Evolutionary conservation across 2,888 invertebrate species (phyloP).

Genomic region (Arenicola marina): DNA sequence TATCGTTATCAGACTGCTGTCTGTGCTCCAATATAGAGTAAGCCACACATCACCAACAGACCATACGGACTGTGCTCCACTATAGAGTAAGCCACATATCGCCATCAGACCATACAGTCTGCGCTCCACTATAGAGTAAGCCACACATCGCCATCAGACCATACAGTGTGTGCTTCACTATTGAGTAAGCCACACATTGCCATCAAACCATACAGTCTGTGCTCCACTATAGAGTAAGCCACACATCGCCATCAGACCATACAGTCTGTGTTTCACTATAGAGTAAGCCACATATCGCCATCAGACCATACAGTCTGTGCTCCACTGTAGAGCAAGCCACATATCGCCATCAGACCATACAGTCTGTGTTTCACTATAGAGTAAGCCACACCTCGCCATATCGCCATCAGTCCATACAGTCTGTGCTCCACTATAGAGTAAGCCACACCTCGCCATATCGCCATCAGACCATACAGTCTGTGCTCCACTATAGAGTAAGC

Average conservation of each 20-base stretch:
- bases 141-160: constrained; percentile 21
- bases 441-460: constrained; percentile 12
- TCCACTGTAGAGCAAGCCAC: constrained; percentile 25
- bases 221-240: constrained; percentile 27
- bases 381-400: constrained; percentile 19
- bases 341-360: constrained; percentile 22
- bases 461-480: constrained; percentile 23
- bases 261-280: constrained; percentile 22
- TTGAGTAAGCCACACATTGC: constrained; percentile 25
- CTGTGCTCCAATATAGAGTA: constrained; percentile 27
- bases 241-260: constrained; percentile 20
- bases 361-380: constrained; percentile 23
- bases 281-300: constrained; percentile 23
- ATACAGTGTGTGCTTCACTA: constrained; percentile 20
- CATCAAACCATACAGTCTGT: constrained; percentile 22
- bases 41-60: constrained; percentile 16
- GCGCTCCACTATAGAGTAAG: constrained; percentile 26
- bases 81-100: constrained; percentile 24
- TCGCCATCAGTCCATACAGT: constrained; percentile 22
- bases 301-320: constrained; percentile 24
- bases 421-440: constrained; percentile 27
- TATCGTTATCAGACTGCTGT: constrained; percentile 19
- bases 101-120: constrained; percentile 24
- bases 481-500: constrained; percentile 27
- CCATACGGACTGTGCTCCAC: constrained; percentile 25